Base-by-base conservation (phyloP, 2,888 invertebrate genomes). In the Sesamia inferens region DNA sequence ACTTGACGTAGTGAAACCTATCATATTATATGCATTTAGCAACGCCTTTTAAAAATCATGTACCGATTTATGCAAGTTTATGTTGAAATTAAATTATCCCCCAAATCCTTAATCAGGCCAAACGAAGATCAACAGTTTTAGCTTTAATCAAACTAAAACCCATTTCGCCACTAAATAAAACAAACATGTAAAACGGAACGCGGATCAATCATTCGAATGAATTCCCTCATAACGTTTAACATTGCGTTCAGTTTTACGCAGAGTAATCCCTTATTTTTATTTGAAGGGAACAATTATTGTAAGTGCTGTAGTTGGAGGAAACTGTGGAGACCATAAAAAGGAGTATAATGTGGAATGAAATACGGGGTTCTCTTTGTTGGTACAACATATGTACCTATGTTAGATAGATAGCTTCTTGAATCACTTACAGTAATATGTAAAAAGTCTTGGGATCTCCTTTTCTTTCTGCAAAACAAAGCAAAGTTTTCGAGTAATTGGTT, bases 81-180 rank as follows among this genome's bases (percentile, higher is more conserved):
- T 4, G 51, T 19, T 42, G 39, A 64, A 47, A 68, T 31, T 44
- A 66, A 66, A 55, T 48, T 13, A 64, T 16, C 11, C 22, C 5
- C 5, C 4, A 14, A 47, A 62, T 74, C 16, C 61, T 22, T 74
- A 78, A 68, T 62, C 24, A 64, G 54, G 54, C 10, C 54, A 62
- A 78, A 70, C n/a, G 7, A 47, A 47, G 24, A 16, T 11, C 16
- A 67, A 59, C 42, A 73, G 61, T 59, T 54, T 58, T 63, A 85
- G 71, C 81, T 72, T 92, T 91, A 92, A 93, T 93, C 92, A 92
- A 90, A 90, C 90, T 92, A 91, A 92, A 90, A 90, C 83, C 82
- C 76, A 84, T 83, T 85, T 79, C 63, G 79, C 67, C 85, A 85
- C 85, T 81, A 86, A 88, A 87, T 80, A 87, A 89, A 89, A 84